Conservation (phyloP, 2,888 invertebrate genomes). For the Arge pagana region DNA sequence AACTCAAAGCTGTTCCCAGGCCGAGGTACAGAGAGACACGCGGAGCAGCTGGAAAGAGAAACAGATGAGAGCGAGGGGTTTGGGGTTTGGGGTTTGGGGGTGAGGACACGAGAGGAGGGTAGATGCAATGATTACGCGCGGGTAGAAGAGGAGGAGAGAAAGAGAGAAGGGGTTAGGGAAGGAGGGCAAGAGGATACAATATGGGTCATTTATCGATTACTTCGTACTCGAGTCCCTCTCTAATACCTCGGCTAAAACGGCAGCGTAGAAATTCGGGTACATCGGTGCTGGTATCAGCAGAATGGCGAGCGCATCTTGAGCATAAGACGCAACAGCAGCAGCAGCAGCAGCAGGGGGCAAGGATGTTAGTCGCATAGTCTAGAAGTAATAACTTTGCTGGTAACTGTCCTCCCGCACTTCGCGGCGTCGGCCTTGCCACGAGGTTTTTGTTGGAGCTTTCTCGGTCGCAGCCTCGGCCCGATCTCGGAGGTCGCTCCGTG, state of each 20-base stretch:
- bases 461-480: too few species aligned
- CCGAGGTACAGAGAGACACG: too few species aligned
- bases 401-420: too few species aligned
- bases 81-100: background rate
- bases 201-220: slow-evolving; percentile 56
- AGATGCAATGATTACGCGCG: slow-evolving; percentile 19
- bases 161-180: slow-evolving; percentile 24
- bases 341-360: too few species aligned
- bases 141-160: slow-evolving; percentile 1
- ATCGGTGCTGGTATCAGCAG: background rate
- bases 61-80: background rate
- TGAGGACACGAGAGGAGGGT: slow-evolving; percentile 7
- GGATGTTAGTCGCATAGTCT: too few species aligned
- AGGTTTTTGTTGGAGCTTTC: too few species aligned
- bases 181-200: slow-evolving; percentile 37
- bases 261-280: background rate
- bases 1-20: too few species aligned
- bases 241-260: slow-evolving; percentile 10
- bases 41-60: background rate
- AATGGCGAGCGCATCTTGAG: too few species aligned
- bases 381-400: too few species aligned
- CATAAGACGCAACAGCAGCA: too few species aligned
- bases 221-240: slow-evolving; percentile 42
- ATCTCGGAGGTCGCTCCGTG: too few species aligned
- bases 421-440: too few species aligned